phyloP scores from a whole-genome alignment of 2,888 invertebrate genomes.

The Isotomurus palustris region DNA sequence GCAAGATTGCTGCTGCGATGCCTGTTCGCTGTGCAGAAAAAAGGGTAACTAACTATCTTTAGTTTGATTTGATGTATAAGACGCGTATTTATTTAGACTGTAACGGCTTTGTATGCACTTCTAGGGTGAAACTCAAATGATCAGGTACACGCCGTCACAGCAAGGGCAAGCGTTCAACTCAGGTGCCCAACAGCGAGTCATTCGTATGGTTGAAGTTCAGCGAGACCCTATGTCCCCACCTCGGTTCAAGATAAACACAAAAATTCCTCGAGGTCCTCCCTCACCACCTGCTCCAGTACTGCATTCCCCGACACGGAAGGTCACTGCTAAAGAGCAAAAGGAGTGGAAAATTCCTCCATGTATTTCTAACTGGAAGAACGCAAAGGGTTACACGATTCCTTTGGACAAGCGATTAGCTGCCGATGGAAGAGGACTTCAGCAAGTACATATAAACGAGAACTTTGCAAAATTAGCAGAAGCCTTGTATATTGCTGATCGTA shows the following conservation, averaged over 20 bases:
- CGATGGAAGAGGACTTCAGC: slow-evolving; percentile 94
- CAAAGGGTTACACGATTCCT: slow-evolving; percentile 96
- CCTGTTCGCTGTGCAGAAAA: slow-evolving; percentile 94
- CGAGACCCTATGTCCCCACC: slow-evolving; percentile 99
- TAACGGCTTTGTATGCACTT: slow-evolving; percentile 12
- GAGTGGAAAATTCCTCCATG: slow-evolving; percentile 99
- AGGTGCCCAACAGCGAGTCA: slow-evolving; percentile 95
- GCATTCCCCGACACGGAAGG: slow-evolving; percentile 93
- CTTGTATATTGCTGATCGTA: slow-evolving; percentile 93
- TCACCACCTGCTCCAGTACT: slow-evolving; percentile 98
- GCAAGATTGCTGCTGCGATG: slow-evolving; percentile 92
- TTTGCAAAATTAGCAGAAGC: slow-evolving; percentile 98
- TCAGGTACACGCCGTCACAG: slow-evolving; percentile 96
- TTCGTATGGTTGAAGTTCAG: slow-evolving; percentile 89
- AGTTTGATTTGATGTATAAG: not conserved
- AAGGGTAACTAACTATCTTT: slow-evolving; percentile 52
- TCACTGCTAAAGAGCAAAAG: slow-evolving; percentile 96
- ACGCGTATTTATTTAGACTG: not conserved
- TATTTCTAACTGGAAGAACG: slow-evolving; percentile 99
- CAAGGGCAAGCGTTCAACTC: slow-evolving; percentile 92
- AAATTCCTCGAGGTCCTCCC: slow-evolving; percentile 96
- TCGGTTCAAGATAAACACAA: slow-evolving; percentile 93
- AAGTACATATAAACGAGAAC: slow-evolving; percentile 97
- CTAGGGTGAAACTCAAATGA: slow-evolving; percentile 88
- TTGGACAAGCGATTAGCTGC: slow-evolving; percentile 96